Conservation (phyloP, 2,888 invertebrate species). For the Cryptocephalus primarius region DNA sequence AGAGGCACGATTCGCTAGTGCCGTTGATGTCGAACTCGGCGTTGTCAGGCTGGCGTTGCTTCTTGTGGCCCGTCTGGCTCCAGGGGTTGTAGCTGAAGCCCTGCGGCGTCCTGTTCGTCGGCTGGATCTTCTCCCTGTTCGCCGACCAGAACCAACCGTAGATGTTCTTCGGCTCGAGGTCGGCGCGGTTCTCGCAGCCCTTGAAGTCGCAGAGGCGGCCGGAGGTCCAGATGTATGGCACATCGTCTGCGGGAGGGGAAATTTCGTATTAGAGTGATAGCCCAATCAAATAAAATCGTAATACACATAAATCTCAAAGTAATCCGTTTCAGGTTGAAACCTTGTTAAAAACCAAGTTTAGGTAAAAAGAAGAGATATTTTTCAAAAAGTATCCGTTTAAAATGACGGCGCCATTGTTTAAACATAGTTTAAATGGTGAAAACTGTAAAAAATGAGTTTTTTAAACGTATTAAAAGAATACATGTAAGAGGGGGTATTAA, state of each 20-base stretch:
- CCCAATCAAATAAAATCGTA: too few species aligned
- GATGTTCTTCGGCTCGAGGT: slow-evolving; percentile 75
- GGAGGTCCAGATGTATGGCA: slow-evolving; percentile 89
- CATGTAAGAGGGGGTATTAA: too few species aligned
- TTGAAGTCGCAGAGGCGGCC: slow-evolving; percentile 89
- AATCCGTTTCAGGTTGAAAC: too few species aligned
- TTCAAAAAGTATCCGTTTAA: too few species aligned
- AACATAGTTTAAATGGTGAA: too few species aligned
- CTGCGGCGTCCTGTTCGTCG: slow-evolving; percentile 62
- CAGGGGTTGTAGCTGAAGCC: slow-evolving; percentile 80
- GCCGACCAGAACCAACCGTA: slow-evolving; percentile 93
- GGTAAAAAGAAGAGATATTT: too few species aligned
- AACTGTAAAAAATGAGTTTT: too few species aligned
- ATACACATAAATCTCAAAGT: too few species aligned
- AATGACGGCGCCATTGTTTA: too few species aligned
- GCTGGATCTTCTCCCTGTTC: slow-evolving; percentile 74
- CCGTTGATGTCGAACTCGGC: slow-evolving; percentile 85
- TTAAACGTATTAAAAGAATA: too few species aligned
- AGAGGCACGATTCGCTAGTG: slow-evolving; percentile 77
- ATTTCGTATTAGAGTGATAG: too few species aligned
- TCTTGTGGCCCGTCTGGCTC: slow-evolving; percentile 87
- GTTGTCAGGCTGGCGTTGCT: slow-evolving; percentile 78
- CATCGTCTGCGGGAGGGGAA: slow-evolving; percentile 50
- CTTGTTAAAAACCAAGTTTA: too few species aligned
- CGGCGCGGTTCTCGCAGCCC: slow-evolving; percentile 77